These are phyloP conservation scores for Polyommatus iphigenia DNA, from an alignment of 2,888 invertebrate species.

Conservation along the genomic window DNA sequence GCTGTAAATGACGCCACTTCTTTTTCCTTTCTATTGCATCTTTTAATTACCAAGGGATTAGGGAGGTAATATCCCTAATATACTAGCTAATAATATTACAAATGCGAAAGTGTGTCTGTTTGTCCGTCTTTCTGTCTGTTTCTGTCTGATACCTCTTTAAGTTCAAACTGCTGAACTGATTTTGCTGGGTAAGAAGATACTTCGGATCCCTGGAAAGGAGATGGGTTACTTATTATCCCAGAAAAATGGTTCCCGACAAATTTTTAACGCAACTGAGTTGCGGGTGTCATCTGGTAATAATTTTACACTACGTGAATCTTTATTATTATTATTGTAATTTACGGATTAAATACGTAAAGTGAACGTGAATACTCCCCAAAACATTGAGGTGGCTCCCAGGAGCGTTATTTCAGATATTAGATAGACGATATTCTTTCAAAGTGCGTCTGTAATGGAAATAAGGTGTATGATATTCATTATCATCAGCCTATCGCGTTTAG, in stretches of 20 bases:
- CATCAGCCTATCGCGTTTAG: background rate
- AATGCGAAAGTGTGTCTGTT: too few species aligned
- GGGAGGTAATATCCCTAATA: background rate
- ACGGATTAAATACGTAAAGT: background rate
- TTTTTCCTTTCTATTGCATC: background rate
- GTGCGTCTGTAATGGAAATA: constrained; percentile 7
- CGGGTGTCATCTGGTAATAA: too few species aligned
- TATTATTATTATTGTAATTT: background rate
- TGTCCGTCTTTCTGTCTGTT: too few species aligned
- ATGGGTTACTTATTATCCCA: too few species aligned
- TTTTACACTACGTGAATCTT: background rate
- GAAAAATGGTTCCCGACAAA: too few species aligned
- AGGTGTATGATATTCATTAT: background rate
- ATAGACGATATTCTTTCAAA: background rate
- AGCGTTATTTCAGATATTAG: background rate
- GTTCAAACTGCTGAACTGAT: too few species aligned
- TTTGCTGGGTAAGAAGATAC: too few species aligned
- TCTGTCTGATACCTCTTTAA: too few species aligned
- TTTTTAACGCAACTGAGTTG: background rate
- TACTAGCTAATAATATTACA: background rate
- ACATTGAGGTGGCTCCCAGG: background rate
- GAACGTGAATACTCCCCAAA: background rate
- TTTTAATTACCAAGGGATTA: background rate
- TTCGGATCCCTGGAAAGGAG: too few species aligned
- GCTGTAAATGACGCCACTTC: background rate